Evolutionary conservation across 2,113 vertebrate species (phyloP), one percentile per base, ranked within the genome.

Genomic region (Dolichotis patagonum): DNA sequence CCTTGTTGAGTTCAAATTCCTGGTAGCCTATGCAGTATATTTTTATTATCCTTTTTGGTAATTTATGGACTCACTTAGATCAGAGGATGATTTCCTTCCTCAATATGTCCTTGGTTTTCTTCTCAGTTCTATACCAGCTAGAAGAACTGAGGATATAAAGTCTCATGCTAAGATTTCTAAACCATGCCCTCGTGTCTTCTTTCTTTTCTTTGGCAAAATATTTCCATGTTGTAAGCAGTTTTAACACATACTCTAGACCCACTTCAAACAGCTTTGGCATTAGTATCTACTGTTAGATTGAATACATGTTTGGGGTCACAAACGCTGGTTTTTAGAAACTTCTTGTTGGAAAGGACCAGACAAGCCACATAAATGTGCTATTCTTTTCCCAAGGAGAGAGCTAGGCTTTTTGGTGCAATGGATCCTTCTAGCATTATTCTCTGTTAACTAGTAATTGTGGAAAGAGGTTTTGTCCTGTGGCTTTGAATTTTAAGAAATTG

Each of bases 281-380:
- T 60, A 28, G 28, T 73, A 82, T 63, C 54, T 78, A 30, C 54
- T 62, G 58, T 62, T 54, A 71, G 73, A 19, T 80, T 24, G 84
- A 83, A 38, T 43, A 69, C n/a, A 82, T n/a, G 67, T 86, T 43
- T 93, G n/a, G 56, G 63, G 20, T 90, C 10, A 91, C 69, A 94
- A 93, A 91, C 77, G 60, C 80, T 58, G 41, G n/a, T 26, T 82
- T 91, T 62, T 93, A 71, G 91, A 94, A 95, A 88, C n/a, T n/a
- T 84, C 84, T 54, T 7, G 2, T 43, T 83, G 60, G 78, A 19
- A 93, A 95, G 35, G 38, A 75, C 49, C 52, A 56, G 77, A 58
- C 32, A 77, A 77, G 56, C 22, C 32, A 43, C 41, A 69, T 46
- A n/a, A 28, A 20, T 35, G 3, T 54, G 56, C 43, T 54, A 12